A percentile compares a stretch with the other conserved stretches of the same genome.
phyloP scores from a whole-genome alignment of 30 jellyfish, hydroid and myxozoan genomes.

The Hydra vulgaris region DNA sequence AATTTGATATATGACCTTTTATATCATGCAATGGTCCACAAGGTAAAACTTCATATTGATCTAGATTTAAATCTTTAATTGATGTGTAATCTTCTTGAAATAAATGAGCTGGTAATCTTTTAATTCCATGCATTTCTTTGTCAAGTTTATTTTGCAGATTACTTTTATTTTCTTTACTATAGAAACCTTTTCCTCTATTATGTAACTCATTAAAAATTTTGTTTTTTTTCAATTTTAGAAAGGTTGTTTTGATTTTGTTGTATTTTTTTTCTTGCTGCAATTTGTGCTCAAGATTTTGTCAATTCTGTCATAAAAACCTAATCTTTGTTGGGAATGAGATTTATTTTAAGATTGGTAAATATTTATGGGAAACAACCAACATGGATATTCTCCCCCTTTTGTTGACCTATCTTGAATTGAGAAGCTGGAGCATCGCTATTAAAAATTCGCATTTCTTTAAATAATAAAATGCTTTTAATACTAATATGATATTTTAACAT shows the following conservation, averaged over 20 bases:
- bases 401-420: slow-evolving; percentile 7
- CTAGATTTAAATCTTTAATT: too few relatives aligned
- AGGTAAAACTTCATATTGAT: too few relatives aligned
- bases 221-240: not conserved
- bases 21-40: too few relatives aligned
- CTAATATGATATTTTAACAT: too few relatives aligned
- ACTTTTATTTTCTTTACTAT: not conserved
- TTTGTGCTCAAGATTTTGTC: not conserved
- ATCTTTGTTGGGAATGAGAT: not conserved
- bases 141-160: not conserved
- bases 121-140: slow-evolving; percentile 1
- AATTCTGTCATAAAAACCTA: not conserved
- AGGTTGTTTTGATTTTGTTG: too few relatives aligned
- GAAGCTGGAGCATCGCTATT: slow-evolving; percentile 13
- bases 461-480: too few relatives aligned
- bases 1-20: too few relatives aligned
- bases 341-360: not conserved
- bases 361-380: not conserved
- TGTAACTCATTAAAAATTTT: not conserved
- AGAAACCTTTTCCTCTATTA: not conserved
- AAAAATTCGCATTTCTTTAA: too few relatives aligned
- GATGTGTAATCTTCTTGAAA: not conserved
- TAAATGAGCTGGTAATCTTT: slow-evolving; percentile 13
- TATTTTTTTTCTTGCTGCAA: not conserved
- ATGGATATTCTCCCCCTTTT: slow-evolving; percentile 1